phyloP scores from a whole-genome alignment of 1,140 invertebrate genomes.

The Eueides isabella region DNA sequence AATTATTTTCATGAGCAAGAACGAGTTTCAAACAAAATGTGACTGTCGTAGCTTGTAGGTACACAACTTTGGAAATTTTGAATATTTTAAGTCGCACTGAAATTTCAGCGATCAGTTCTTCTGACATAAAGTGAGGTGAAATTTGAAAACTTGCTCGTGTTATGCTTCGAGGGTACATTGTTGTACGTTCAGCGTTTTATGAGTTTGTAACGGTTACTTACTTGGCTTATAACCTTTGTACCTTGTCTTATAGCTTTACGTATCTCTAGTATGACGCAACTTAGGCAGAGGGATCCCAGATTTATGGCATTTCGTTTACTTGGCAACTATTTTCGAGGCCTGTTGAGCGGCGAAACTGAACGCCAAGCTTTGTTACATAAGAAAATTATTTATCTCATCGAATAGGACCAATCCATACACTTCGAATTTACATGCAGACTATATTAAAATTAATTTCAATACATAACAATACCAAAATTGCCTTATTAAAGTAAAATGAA shows the following conservation, averaged over 20 bases:
- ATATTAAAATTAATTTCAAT: too few species aligned
- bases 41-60: conserved; percentile 4
- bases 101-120: conserved; percentile 22
- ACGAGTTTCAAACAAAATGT: neutral
- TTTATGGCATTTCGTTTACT: neutral
- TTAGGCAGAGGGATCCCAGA: neutral
- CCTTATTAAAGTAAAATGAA: too few species aligned
- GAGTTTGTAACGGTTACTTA: conserved; percentile 1
- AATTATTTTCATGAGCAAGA: neutral
- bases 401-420: too few species aligned
- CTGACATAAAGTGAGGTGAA: conserved; percentile 16
- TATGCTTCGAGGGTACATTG: conserved; percentile 15
- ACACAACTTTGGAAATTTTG: conserved; percentile 16
- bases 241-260: neutral
- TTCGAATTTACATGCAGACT: too few species aligned
- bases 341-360: too few species aligned
- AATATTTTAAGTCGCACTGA: conserved; percentile 19
- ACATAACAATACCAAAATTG: too few species aligned
- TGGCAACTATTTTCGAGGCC: too few species aligned
- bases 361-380: too few species aligned
- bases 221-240: neutral
- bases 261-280: too few species aligned
- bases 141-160: conserved; percentile 20
- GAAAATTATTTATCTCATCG: too few species aligned
- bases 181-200: conserved; percentile 21